Evolutionary conservation across 2,888 invertebrate species (phyloP).

Genomic region (Drosophila longiperda): DNA sequence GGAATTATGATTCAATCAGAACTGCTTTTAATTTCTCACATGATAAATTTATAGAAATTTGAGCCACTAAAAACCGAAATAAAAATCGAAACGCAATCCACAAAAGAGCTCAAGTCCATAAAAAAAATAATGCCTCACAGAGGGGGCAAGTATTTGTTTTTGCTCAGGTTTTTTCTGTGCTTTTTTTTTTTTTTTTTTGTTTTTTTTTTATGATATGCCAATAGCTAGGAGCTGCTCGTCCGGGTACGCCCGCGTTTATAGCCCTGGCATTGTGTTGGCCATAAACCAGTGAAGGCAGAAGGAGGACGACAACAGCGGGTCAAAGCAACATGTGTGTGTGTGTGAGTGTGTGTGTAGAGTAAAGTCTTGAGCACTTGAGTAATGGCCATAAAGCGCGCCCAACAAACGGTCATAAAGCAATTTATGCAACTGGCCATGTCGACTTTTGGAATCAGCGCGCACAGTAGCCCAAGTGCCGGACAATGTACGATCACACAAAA

Average conservation of each 20-base stretch:
- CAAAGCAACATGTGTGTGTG: constrained; percentile 12
- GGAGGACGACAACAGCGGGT: constrained; percentile 20
- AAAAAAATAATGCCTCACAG: constrained; percentile 36
- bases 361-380: constrained; percentile 77
- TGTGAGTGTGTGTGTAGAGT: constrained; percentile 16
- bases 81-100: constrained; percentile 65
- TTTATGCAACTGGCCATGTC: constrained; percentile 71
- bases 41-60: constrained; percentile 75
- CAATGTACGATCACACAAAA: constrained; percentile 11
- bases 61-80: constrained; percentile 57
- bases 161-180: constrained; percentile 61
- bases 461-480: constrained; percentile 66
- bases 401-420: constrained; percentile 76
- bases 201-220: constrained; percentile 63
- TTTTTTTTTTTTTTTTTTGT: constrained; percentile 15
- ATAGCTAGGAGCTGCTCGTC: constrained; percentile 64
- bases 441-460: constrained; percentile 76
- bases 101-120: constrained; percentile 60
- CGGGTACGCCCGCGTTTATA: constrained; percentile 65
- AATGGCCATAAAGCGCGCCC: constrained; percentile 77
- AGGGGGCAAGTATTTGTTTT: constrained; percentile 51
- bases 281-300: constrained; percentile 58
- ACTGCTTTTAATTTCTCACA: constrained; percentile 74
- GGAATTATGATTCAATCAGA: constrained; percentile 80
- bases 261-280: constrained; percentile 66